Base-by-base conservation (phyloP, 92 coral and sea anemone genomes). In the Meandrina meandrites region DNA sequence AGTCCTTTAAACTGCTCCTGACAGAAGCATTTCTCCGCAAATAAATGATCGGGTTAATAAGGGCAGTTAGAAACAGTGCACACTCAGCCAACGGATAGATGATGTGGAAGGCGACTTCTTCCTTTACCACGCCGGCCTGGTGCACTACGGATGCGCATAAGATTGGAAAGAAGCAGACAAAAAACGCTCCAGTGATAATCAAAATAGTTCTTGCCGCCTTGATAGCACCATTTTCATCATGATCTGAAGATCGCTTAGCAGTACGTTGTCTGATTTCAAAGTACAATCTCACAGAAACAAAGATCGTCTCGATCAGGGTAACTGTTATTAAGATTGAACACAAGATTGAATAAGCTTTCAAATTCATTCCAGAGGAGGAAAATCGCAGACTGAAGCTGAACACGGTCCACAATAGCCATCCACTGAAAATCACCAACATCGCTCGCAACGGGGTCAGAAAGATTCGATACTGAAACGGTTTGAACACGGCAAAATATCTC, bases 31-130 rank as follows among this genome's bases (percentile, higher is more conserved):
- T 81, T 27, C 84, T 62, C 75, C 84, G 66, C 37, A 42, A 40
- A 27, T 40, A 81, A 40, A 81, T 81, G 40, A 17, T 11, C 0
- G 84, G 84, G 57, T 81, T 81, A 9, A 81, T 62, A 21, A 81
- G 36, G 4, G 84, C 84, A 14, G 84, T 81, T 27, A 81, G 37
- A 81, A 81, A 81, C 36, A 81, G 84, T n/a, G 76, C 84, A 31
- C 75, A 5, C 57, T 81, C 84, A 14, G 75, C 84, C 75, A 81
- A 8, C 13, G 84, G 84, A 42, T 81, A 81, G 31, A 81, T 17
- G 51, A 42, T 27, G 75, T 81, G 84, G 5, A 81, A 62, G 36
- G 45, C 60, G 84, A 81, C 84, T 47, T 27, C 60, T 13, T 66
- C 60, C 24, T 30, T 16, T 2, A 9, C 37, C 37, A 5, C 56